A percentile compares a stretch with the other conserved stretches of the same genome.
Conservation (phyloP, 2,113 vertebrate genomes). For the Erythrocercus mccallii region DNA sequence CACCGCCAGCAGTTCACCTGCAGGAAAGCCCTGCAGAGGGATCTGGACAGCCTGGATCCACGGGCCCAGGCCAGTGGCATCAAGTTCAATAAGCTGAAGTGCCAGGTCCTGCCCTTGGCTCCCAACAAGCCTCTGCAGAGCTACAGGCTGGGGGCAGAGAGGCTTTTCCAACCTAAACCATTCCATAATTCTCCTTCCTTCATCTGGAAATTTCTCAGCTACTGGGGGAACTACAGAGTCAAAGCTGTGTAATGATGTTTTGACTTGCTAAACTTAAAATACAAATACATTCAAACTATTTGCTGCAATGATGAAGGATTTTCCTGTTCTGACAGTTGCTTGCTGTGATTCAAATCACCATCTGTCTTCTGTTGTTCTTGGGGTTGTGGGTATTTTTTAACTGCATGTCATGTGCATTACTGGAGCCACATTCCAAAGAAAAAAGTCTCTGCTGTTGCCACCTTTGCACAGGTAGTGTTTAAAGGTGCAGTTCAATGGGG, state of each 20-base stretch:
- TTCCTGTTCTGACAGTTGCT: not conserved
- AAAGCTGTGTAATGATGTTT: not conserved
- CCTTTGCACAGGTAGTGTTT: not conserved
- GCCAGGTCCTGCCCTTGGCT: not conserved
- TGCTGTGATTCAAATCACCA: not conserved
- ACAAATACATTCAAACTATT: not conserved
- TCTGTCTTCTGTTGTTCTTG: not conserved
- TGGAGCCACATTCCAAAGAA: not conserved
- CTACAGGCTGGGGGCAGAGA: not conserved
- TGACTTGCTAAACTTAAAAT: not conserved
- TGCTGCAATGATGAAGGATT: not conserved
- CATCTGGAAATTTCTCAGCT: not conserved
- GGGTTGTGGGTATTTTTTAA: fast-evolving
- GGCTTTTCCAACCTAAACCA: not conserved
- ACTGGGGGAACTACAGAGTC: not conserved
- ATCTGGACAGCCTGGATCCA: not conserved
- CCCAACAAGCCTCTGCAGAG: not conserved
- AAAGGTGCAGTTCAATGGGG: not conserved
- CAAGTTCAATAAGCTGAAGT: not conserved
- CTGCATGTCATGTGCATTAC: not conserved
- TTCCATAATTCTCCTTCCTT: not conserved
- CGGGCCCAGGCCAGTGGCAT: not conserved
- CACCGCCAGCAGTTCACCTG: not conserved
- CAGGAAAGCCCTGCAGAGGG: not conserved
- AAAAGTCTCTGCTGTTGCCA: not conserved